Base-by-base conservation (phyloP, 2,888 invertebrate genomes). In the Drosophila peninsularis region DNA sequence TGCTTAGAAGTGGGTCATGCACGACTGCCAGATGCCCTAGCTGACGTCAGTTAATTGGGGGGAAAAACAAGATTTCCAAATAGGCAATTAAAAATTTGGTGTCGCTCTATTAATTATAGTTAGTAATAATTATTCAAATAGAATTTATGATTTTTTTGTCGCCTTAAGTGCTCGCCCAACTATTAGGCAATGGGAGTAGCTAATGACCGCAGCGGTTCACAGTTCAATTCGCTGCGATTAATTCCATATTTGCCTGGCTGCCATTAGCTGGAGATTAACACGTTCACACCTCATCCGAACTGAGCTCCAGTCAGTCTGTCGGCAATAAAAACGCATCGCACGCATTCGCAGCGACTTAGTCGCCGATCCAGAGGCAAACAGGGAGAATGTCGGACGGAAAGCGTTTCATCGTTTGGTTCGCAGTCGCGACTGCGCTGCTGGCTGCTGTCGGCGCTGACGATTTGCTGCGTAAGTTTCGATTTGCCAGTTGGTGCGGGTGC, bases 301-400 rank as follows among this genome's bases (percentile, higher is more conserved):
- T 49, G n/a, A 34, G 49, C 32, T 21, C 5, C n/a, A n/a, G 52
- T 10, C 42, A 13, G 2, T 19, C 19, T 5, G 44, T 1, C n/a
- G n/a, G 45, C 14, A 47, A 73, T 75, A 71, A 75, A 75, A 67
- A 71, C 50, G 41, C 41, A 41, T 19, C 24, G 60, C 41, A 54
- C 44, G 49, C 57, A 52, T 45, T 67, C 41, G 36, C 17, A 5
- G 14, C 5, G 36, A 11, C 24, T 75, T 57, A 75, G 75, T 76
- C 49, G 60, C 10, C 24, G 27, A 45, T 36, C 13, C 14, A 17
- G 11, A 47, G 30, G 1, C 17, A 10, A 17, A 27, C 27, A n/a
- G n/a, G 4, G n/a, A 45, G 45, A 45, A 45, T 45, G 45, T 30
- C 30, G 45, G 0, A 30, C 27, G 45, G 36, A 56, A 57, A 69